Base-by-base conservation (phyloP, 2,888 invertebrate genomes). In the Drosophila greeni region DNA sequence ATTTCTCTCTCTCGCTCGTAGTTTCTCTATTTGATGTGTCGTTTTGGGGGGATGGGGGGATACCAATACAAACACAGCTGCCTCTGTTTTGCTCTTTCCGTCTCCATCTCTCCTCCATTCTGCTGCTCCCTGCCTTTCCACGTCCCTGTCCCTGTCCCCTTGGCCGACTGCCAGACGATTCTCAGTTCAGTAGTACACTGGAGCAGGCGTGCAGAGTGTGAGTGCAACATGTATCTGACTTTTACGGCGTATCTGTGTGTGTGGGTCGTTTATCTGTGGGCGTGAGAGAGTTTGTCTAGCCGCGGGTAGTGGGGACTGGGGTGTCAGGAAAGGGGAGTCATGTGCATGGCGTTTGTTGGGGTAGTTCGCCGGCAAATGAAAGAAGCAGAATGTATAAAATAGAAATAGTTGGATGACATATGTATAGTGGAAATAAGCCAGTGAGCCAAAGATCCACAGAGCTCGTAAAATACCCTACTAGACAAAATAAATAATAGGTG, bases 131-230 rank as follows among this genome's bases (percentile, higher is more conserved):
- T 8, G 14, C n/a, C 39, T n/a, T 14, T 8, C 23, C 20, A 11
- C 23, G 20, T 20, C 31, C 33, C 31, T 16, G 16, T 34, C 24
- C 31, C 56, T 45, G 45, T 47, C 31, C 45, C 53, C 53, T 82
- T 82, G 81, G 81, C 81, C 70, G 83, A 76, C 66, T 84, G 77
- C 84, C 82, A 84, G 79, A 76, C 80, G 84, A 26, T 45, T 58
- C 67, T 70, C 71, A 70, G 70, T 82, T 79, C 84, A 79, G 79
- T 79, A 79, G 79, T 79, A 79, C 79, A 80, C 70, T 84, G 75
- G 84, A 82, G 74, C 79, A 84, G 61, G 54, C 24, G 33, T 33
- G 74, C 70, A 70, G 72, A 75, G 84, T 75, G 69, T 79, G 82
- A 76, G 82, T 84, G 82, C 84, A 78, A 66, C 73, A 74, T 54